Conservation (phyloP, 2,797 vertebrate species). For the Centroberyx gerrardi region DNA sequence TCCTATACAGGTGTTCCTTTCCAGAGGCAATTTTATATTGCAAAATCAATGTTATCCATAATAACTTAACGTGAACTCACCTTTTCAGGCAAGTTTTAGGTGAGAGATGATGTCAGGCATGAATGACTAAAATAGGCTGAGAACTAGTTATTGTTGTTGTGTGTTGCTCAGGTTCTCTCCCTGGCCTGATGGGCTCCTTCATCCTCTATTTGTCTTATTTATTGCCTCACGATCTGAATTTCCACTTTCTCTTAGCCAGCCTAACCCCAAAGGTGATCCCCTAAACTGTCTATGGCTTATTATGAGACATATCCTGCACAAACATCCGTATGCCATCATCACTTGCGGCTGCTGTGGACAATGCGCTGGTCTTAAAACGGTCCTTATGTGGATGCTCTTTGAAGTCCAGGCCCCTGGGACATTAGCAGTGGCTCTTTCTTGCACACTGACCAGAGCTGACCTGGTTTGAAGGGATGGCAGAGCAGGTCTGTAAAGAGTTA, state of each 20-base stretch:
- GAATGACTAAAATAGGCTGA: not conserved
- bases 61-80: conserved; percentile 3
- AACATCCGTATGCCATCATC: conserved; percentile 16
- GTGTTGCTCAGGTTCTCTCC: not conserved
- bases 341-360: conserved; percentile 29
- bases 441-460: not conserved
- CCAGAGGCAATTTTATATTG: conserved; percentile 2
- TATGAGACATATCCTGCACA: conserved; percentile 11
- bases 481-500: not conserved
- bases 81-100: not conserved
- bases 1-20: conserved; percentile 42
- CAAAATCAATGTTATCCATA: conserved; percentile 52
- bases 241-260: not conserved
- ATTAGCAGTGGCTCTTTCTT: conserved; percentile 1
- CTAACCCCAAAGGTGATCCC: not conserved
- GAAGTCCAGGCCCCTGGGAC: not conserved
- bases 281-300: conserved; percentile 3
- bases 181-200: not conserved
- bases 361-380: conserved; percentile 13
- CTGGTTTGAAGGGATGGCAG: not conserved
- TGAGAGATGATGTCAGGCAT: not conserved
- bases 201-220: not conserved
- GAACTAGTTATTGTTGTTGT: not conserved
- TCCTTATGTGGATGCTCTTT: conserved; percentile 23
- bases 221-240: not conserved